These are phyloP conservation scores for Simalia tracyae DNA, from an alignment of 2,797 vertebrate species.

Conservation along the genomic window DNA sequence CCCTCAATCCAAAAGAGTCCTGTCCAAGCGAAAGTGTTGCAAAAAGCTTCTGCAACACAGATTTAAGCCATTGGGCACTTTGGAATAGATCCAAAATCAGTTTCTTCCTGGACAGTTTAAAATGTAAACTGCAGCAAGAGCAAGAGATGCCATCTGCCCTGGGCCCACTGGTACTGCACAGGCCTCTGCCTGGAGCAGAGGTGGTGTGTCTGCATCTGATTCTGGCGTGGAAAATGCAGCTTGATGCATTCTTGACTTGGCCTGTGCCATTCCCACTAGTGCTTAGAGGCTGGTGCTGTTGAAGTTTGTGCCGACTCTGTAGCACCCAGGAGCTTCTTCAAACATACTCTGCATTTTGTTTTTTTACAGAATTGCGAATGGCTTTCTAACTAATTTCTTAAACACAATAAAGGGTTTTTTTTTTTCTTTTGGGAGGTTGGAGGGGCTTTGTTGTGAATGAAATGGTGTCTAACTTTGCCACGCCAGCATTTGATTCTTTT, in stretches of 20 bases:
- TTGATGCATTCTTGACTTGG: neutral
- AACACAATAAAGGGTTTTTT: conserved; percentile 59
- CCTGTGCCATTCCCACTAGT: conserved; percentile 33
- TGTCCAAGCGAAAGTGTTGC: conserved; percentile 45
- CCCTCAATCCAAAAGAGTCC: conserved; percentile 64
- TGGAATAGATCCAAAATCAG: neutral
- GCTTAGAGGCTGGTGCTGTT: conserved; percentile 46
- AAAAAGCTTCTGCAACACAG: conserved; percentile 47
- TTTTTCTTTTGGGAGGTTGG: conserved; percentile 32
- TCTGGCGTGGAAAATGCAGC: neutral
- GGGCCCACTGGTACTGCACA: neutral
- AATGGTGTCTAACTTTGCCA: conserved; percentile 52
- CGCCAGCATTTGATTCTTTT: neutral
- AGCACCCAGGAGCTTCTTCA: conserved; percentile 46
- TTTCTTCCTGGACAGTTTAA: neutral
- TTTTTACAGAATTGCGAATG: conserved; percentile 57
- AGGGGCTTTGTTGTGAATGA: conserved; percentile 29
- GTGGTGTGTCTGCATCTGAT: neutral
- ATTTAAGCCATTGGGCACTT: neutral
- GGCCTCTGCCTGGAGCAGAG: neutral
- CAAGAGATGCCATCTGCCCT: neutral
- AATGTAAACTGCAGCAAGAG: neutral
- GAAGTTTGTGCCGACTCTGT: conserved; percentile 39
- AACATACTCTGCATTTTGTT: conserved; percentile 21
- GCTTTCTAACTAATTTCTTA: conserved; percentile 63